Evolutionary conservation across 2,113 vertebrate genomes (phyloP).

Genomic region (Odocoileus hemionus): DNA sequence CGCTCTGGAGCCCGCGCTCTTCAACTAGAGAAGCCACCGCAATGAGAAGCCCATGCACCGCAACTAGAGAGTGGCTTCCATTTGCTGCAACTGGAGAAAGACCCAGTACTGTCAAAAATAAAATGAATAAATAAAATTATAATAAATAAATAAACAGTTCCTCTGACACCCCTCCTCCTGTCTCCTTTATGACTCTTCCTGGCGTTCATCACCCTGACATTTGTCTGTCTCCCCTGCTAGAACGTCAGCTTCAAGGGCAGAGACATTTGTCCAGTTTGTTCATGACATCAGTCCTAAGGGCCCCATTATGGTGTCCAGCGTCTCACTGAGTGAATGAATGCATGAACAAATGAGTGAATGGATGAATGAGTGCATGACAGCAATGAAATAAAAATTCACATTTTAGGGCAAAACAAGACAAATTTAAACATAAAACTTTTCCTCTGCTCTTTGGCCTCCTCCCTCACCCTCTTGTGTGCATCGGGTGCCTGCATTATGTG

Average conservation of each 20-base stretch:
- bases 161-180: neutral
- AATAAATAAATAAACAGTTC: neutral
- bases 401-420: neutral
- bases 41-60: neutral
- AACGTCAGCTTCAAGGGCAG: neutral
- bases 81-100: neutral
- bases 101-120: neutral
- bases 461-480: too few species aligned
- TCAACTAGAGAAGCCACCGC: neutral
- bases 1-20: neutral
- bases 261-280: neutral
- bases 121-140: neutral
- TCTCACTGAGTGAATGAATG: neutral
- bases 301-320: neutral
- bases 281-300: neutral
- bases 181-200: neutral
- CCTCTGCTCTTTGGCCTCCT: neutral
- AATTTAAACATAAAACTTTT: neutral
- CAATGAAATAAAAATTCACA: neutral
- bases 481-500: accelerated
- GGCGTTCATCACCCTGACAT: neutral
- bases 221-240: neutral
- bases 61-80: neutral
- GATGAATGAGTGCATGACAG: neutral
- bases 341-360: too few species aligned